These are phyloP conservation scores for Sebastes fasciatus DNA, from an alignment of 2,113 vertebrate genomes.

Conservation along the genomic window DNA sequence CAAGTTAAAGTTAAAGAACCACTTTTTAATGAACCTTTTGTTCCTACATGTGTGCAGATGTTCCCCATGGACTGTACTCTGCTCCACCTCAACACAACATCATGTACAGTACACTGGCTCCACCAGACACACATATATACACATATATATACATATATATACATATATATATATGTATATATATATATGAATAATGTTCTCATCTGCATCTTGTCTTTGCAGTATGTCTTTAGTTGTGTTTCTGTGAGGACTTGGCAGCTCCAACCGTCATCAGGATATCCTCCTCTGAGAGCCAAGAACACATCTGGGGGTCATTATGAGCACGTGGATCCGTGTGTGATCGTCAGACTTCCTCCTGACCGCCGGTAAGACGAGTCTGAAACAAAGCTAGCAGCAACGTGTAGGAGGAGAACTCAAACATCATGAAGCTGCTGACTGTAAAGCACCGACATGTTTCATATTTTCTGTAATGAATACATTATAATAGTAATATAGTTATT, in stretches of 20 bases:
- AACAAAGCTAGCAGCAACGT: slow-evolving; percentile 12
- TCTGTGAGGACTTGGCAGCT: slow-evolving; percentile 29
- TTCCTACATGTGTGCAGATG: too few relatives aligned
- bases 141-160: too few relatives aligned
- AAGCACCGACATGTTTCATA: too few relatives aligned
- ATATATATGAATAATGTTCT: slow-evolving; percentile 19
- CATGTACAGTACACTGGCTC: background rate
- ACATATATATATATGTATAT: too few relatives aligned
- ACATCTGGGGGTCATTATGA: slow-evolving; percentile 56
- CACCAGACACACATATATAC: background rate
- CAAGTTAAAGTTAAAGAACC: too few relatives aligned
- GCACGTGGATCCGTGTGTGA: slow-evolving; percentile 2
- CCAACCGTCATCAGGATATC: slow-evolving; percentile 41
- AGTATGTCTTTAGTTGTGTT: slow-evolving; percentile 20
- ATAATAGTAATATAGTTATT: too few relatives aligned
- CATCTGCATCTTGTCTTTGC: slow-evolving; percentile 24
- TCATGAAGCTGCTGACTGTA: too few relatives aligned
- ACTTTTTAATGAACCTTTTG: too few relatives aligned
- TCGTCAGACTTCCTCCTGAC: slow-evolving; percentile 21
- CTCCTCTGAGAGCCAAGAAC: slow-evolving; percentile 31
- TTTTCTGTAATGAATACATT: too few relatives aligned
- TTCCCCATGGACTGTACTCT: too few relatives aligned
- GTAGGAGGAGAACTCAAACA: background rate
- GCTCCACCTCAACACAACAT: too few relatives aligned
- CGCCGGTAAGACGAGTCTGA: slow-evolving; percentile 5